Base-by-base conservation (phyloP, 2,888 invertebrate genomes). In the Sericinus montela region DNA sequence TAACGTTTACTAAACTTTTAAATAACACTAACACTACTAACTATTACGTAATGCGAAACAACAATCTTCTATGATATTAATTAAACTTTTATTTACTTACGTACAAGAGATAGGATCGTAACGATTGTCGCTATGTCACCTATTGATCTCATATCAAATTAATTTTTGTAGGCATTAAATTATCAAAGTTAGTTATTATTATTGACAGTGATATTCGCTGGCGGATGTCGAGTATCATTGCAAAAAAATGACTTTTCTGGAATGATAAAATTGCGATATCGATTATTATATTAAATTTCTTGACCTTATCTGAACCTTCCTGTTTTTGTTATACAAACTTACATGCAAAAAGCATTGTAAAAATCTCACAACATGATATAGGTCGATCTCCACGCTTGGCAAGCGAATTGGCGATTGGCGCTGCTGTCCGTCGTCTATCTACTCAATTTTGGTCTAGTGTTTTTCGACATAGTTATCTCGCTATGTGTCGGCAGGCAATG, bases 111-210 rank as follows among this genome's bases (percentile, higher is more conserved):
- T 45, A 37, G 37, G 16, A 13, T 10, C 5, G 10, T 25, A n/a
- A 11, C 16, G 29, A 15, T 42, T 37, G 48, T 48, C 32, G 38
- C 43, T 23, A 48, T 30, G 48, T 48, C 38, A 48, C 48, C 48
- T 48, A 34, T 16, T 48, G 48, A 48, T 23, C 48, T 15, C 32
- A 15, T 48, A 43, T 48, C 48, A 38, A 23, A 42, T 32, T 23
- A n/a, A 15, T 5, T 35, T 25, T 25, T 8, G 30, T 48, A 42
- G 28, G 42, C 30, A 36, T 40, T 15, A 34, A 16, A 8, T 45
- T 45, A 45, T 35, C 41, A 35, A 32, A 32, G 11, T 32, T 11
- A 30, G n/a, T 11, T 11, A 32, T 32, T 11, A 32, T 11, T 32
- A 32, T 25, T 25, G 11, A 11, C 5, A 11, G 4, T 32, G 7